A percentile compares a stretch with the other conserved stretches of the same genome.
Conservation (phyloP, 2,888 invertebrate species). For the Syrphus vitripennis region DNA sequence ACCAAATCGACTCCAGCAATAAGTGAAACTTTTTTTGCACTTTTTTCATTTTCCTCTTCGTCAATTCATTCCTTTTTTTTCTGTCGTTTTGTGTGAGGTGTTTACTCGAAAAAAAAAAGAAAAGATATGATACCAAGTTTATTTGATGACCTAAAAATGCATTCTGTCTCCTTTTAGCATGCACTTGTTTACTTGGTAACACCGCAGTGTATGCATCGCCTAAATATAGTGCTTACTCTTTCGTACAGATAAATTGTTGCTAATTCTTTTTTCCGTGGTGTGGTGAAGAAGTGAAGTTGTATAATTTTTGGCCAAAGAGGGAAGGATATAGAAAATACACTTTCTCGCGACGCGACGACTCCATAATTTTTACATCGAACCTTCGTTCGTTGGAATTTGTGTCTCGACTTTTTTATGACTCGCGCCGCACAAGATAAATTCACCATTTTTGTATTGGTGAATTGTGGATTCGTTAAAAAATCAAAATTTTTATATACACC, state of each 20-base stretch:
- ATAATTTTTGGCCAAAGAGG: slow-evolving; percentile 5
- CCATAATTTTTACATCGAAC: background rate
- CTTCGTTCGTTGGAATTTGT: slow-evolving; percentile 50
- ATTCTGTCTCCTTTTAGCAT: slow-evolving; percentile 72
- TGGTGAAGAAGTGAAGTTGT: slow-evolving; percentile 1
- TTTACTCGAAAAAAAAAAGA: slow-evolving; percentile 62
- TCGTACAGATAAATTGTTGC: slow-evolving; percentile 66
- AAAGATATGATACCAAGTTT: slow-evolving; percentile 46
- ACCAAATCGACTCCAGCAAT: slow-evolving; percentile 16
- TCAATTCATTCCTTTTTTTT: slow-evolving; percentile 43
- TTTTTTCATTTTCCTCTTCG: slow-evolving; percentile 57
- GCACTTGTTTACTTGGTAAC: slow-evolving; percentile 75
- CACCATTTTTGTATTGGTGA: slow-evolving; percentile 41
- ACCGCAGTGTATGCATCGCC: slow-evolving; percentile 53
- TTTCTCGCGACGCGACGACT: slow-evolving; percentile 10
- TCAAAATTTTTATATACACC: slow-evolving; percentile 58
- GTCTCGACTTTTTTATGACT: slow-evolving; percentile 2
- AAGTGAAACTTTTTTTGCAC: slow-evolving; percentile 68
- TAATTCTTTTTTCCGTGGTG: slow-evolving; percentile 47
- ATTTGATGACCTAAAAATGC: slow-evolving; percentile 73
- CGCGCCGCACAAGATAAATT: slow-evolving; percentile 13
- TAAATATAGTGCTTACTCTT: slow-evolving; percentile 29
- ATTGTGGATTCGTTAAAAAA: slow-evolving; percentile 52
- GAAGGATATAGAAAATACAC: background rate
- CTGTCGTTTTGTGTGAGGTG: slow-evolving; percentile 52